Percentiles rank a stretch among this genome's conserved stretches.
phyloP scores from a whole-genome alignment of 2,797 vertebrate species.

The Chiroxiphia lanceolata region DNA sequence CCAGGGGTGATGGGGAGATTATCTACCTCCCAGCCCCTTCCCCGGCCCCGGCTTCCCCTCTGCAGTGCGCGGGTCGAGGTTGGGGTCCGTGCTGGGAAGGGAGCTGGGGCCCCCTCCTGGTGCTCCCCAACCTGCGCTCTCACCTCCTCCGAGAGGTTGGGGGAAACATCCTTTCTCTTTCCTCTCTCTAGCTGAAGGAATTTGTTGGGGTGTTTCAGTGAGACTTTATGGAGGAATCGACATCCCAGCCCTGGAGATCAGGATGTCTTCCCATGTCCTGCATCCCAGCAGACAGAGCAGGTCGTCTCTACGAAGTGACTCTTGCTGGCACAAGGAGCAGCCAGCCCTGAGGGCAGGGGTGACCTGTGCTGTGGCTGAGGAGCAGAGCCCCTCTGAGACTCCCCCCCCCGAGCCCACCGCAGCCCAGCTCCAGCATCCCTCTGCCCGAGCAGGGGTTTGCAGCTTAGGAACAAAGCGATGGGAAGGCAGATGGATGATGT shows the following conservation, averaged over 20 bases:
- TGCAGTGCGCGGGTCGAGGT: accelerated
- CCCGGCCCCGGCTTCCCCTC: not conserved
- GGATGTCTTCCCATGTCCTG: not conserved
- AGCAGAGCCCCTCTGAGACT: not conserved
- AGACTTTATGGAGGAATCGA: not conserved
- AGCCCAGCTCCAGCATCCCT: not conserved
- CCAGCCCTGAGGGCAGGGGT: not conserved
- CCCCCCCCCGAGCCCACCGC: accelerated
- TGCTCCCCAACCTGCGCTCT: not conserved
- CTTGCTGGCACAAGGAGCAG: not conserved
- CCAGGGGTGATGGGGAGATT: conserved; percentile 13
- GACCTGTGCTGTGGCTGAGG: not conserved
- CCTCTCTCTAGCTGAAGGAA: not conserved
- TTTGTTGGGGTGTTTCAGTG: not conserved
- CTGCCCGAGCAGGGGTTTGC: not conserved
- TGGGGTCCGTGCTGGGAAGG: not conserved
- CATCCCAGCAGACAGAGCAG: not conserved
- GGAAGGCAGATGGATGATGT: not conserved
- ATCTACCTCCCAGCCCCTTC: not conserved
- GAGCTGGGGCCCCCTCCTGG: not conserved
- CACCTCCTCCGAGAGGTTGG: not conserved
- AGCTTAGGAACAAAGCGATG: not conserved
- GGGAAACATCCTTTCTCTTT: not conserved
- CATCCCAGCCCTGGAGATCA: accelerated
- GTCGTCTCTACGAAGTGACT: not conserved